Percentiles rank a stretch among this genome's conserved stretches.
These are phyloP conservation scores for Catagonus wagneri DNA, from an alignment of 2,113 vertebrate species.

Conservation along the genomic window DNA sequence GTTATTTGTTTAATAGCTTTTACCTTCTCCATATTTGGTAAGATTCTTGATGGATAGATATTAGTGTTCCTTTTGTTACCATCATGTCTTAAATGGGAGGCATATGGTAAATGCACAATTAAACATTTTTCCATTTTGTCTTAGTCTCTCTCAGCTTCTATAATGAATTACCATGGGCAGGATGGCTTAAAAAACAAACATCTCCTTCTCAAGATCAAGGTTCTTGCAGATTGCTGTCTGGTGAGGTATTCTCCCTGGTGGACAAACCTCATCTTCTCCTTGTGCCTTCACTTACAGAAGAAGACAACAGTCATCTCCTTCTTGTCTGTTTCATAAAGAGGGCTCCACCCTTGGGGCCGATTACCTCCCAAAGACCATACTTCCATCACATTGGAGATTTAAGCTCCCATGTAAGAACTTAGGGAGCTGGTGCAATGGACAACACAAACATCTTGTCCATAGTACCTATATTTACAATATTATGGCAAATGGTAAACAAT, in stretches of 20 bases:
- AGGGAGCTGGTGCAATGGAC: neutral
- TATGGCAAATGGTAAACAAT: neutral
- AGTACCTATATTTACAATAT: neutral
- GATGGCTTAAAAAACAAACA: neutral
- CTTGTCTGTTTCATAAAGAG: neutral
- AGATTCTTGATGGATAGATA: neutral
- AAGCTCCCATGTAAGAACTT: neutral
- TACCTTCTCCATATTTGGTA: neutral
- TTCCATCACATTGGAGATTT: neutral
- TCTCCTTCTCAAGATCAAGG: neutral
- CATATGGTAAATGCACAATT: neutral
- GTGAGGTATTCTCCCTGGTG: neutral
- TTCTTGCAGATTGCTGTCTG: too few species aligned
- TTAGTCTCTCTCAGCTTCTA: neutral
- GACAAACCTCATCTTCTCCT: neutral
- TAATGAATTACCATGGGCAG: neutral
- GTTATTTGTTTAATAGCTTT: neutral
- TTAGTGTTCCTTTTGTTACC: neutral
- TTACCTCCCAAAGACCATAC: neutral
- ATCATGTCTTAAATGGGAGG: neutral
- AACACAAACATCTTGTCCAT: neutral
- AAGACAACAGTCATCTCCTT: neutral
- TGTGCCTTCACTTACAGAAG: rapidly evolving
- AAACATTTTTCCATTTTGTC: neutral
- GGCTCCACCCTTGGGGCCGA: too few species aligned